phyloP scores from a whole-genome alignment of 2,888 invertebrate species.

The Nemotelus nigrinus region DNA sequence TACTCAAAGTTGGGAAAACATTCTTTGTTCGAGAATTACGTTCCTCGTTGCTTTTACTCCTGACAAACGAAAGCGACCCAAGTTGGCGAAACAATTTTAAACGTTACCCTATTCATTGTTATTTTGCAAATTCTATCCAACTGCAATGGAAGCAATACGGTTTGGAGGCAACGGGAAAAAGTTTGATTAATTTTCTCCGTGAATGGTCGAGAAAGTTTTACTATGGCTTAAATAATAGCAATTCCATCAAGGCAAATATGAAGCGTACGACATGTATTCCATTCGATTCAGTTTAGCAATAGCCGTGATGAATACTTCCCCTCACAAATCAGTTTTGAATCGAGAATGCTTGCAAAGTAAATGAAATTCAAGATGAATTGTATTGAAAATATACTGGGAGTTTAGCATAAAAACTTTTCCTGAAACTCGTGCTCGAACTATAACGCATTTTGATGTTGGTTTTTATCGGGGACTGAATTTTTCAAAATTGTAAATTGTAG shows the following conservation, averaged over 20 bases:
- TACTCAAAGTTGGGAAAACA: neutral
- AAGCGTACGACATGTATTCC: neutral
- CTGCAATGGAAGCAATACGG: neutral
- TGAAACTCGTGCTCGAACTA: no score
- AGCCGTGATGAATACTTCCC: neutral
- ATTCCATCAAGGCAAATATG: neutral
- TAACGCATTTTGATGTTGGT: no score
- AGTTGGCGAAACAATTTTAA: slow-evolving; percentile 9
- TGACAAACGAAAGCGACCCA: neutral
- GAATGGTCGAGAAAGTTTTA: neutral
- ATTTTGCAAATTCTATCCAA: neutral
- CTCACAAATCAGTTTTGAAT: neutral
- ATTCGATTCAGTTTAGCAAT: neutral
- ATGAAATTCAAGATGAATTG: neutral
- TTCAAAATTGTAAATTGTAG: no score
- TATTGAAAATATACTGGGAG: neutral
- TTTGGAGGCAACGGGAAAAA: slow-evolving; percentile 5
- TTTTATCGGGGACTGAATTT: no score
- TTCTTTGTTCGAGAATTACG: slow-evolving; percentile 13
- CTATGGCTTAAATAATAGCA: neutral
- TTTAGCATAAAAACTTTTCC: neutral
- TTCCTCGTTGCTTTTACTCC: slow-evolving; percentile 9
- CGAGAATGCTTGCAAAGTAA: neutral
- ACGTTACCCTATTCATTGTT: neutral
- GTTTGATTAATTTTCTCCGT: slow-evolving; percentile 24